phyloP scores from a whole-genome alignment of 2,888 invertebrate species.

The Caenorhabditis afra region DNA sequence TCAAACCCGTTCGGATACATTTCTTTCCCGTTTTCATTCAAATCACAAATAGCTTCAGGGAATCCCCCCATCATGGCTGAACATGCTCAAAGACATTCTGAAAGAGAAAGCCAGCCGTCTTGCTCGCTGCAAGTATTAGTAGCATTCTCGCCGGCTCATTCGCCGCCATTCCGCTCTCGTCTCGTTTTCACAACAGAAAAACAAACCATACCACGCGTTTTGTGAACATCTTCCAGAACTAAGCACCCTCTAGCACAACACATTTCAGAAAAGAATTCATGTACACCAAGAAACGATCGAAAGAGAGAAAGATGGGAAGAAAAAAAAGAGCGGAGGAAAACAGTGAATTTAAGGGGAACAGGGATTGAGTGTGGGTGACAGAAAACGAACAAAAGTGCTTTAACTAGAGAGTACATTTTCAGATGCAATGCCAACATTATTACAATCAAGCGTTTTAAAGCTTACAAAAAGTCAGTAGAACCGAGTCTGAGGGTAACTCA shows the following conservation, averaged over 20 bases:
- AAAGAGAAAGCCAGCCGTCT: background rate
- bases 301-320: slow-evolving; percentile 21
- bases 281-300: slow-evolving; percentile 41
- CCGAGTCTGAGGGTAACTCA: too few species aligned
- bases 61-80: too few species aligned
- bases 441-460: too few species aligned
- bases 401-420: background rate
- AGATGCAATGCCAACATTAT: background rate
- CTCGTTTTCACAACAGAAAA: slow-evolving; percentile 28
- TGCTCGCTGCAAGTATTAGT: slow-evolving; percentile 1
- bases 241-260: slow-evolving; percentile 40
- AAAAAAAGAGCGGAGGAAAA: slow-evolving; percentile 9
- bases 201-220: slow-evolving; percentile 37
- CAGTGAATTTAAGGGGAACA: too few species aligned
- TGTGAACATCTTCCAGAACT: slow-evolving; percentile 26
- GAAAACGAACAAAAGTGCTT: slow-evolving; percentile 2
- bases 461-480: background rate
- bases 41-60: too few species aligned
- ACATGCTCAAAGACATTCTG: background rate
- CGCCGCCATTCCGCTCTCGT: background rate
- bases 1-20: too few species aligned
- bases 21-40: too few species aligned
- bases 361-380: background rate
- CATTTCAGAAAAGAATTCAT: slow-evolving; percentile 50
- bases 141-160: slow-evolving; percentile 12